Evolutionary conservation across 2,113 vertebrate species (phyloP), one percentile per base, ranked within the genome.

Genomic region (Tachuris rubrigastra): DNA sequence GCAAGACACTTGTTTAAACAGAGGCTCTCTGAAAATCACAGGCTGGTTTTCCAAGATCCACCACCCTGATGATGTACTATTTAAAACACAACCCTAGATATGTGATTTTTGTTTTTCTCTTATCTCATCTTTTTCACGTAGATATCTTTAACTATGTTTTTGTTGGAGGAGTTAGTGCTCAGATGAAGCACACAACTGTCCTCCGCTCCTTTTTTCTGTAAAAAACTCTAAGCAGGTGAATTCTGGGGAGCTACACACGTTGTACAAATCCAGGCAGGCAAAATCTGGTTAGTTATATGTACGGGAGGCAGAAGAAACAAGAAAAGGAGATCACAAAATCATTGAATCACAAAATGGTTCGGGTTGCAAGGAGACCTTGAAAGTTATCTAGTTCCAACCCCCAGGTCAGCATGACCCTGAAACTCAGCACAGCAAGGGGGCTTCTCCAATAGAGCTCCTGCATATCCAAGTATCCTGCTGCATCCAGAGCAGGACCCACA

Each of bases 171-270:
- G 17, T 46, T 14, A 35, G 44, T 47, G 19, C 24, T 52, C 30
- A 65, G 41, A 22, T 28, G 7, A 86, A 22, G 33, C 18, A 53
- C 23, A 39, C n/a, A 53, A 8, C 20, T 21, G 6, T 22, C 35
- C 44, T 72, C 41, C n/a, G 2, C 16, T 79, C 15, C 33, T 33
- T 56, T 66, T 42, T 42, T 12, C 53, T 17, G 5, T 39, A 28
- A 58, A 77, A n/a, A 42, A 0, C 1, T 14, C 25, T 66, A 42
- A 37, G 19, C 12, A 75, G 66, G 18, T 66, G 52, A 86, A 83
- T 35, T 16, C 4, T 0, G 1, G 37, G 59, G 25, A 58, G 8
- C 37, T 39, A 39, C 33, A n/a, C 22, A 18, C 0, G 0, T 27
- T 30, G n/a, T 27, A 15, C 42, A 79, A 20, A 82, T 23, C 30